Conservation (phyloP, 2,113 vertebrate genomes). For the Oreochromis aureus region DNA sequence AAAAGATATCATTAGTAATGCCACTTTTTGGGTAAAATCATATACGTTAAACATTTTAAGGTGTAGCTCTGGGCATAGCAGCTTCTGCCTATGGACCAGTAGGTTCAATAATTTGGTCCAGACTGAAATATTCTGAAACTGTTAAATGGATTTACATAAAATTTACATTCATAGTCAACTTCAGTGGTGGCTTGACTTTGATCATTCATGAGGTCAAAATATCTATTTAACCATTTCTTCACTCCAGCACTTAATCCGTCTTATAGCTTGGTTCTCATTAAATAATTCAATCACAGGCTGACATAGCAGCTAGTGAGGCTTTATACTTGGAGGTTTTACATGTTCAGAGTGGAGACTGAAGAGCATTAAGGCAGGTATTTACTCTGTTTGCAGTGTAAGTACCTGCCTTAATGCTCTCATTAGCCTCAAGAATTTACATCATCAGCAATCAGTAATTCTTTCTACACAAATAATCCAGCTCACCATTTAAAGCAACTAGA, state of each 20-base stretch:
- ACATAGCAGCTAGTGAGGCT: background rate
- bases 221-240: background rate
- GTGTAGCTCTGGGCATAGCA: background rate
- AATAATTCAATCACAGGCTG: background rate
- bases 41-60: background rate
- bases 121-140: background rate
- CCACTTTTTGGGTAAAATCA: background rate
- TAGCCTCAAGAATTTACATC: conserved; percentile 7
- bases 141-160: background rate
- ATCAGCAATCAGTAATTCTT: conserved; percentile 5
- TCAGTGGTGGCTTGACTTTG: background rate
- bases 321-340: background rate
- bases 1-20: background rate
- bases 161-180: background rate
- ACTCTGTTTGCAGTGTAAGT: background rate
- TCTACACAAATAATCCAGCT: conserved; percentile 27
- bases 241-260: background rate
- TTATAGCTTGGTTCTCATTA: background rate
- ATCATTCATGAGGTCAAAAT: background rate
- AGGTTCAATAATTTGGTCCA: background rate
- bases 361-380: background rate
- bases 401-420: conserved; percentile 15
- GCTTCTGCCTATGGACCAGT: background rate
- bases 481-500: conserved; percentile 32
- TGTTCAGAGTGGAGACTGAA: background rate